Percentiles rank a stretch among this genome's conserved stretches.
Evolutionary conservation across 2,888 invertebrate genomes (phyloP).

Genomic region (Polietes domitor): DNA sequence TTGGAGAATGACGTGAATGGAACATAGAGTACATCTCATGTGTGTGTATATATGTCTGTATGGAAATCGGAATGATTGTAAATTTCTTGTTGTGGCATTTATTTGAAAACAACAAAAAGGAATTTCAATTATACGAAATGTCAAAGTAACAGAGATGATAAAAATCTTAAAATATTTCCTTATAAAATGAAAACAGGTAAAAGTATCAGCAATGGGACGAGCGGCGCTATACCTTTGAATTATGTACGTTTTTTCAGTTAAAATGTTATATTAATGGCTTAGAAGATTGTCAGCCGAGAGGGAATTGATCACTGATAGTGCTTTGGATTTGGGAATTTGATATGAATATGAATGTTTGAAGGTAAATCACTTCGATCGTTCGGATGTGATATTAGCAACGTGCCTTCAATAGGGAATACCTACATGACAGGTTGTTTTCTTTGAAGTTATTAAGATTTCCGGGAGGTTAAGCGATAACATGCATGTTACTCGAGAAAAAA

Average conservation of each 20-base stretch:
- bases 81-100: slow-evolving; percentile 34
- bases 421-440: no score
- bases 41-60: neutral
- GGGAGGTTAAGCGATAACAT: no score
- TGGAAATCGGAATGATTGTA: slow-evolving; percentile 36
- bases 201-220: neutral
- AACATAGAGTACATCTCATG: neutral
- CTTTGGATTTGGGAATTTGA: neutral
- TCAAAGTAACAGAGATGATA: slow-evolving; percentile 54
- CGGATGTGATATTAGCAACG: neutral
- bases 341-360: neutral
- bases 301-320: slow-evolving; percentile 7
- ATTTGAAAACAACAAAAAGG: slow-evolving; percentile 39
- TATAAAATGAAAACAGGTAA: slow-evolving; percentile 34
- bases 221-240: neutral
- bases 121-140: slow-evolving; percentile 59
- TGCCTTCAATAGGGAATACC: neutral
- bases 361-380: no score
- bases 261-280: slow-evolving; percentile 1
- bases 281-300: neutral
- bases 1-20: slow-evolving; percentile 31
- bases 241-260: neutral
- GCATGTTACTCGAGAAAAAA: no score
- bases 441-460: no score
- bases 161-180: slow-evolving; percentile 46